A percentile compares a stretch with the other conserved stretches of the same genome.
Conservation (phyloP, 2,888 invertebrate genomes). For the Atethmia centrago region DNA sequence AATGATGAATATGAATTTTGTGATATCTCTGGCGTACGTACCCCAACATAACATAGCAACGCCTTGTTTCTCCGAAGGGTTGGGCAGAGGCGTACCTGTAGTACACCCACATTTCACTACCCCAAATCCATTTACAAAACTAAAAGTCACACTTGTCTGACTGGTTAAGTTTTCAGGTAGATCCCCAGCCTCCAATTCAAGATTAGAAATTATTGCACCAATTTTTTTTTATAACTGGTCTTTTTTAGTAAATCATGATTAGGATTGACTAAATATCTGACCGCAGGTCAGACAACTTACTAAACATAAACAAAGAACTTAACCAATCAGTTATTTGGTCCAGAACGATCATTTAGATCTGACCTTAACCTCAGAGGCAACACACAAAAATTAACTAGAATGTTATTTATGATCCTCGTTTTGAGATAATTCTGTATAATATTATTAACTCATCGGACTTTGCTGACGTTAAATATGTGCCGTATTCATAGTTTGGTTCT, state of each 20-base stretch:
- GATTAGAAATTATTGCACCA: neutral
- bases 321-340: constrained; percentile 81
- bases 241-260: neutral
- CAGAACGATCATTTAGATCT: constrained; percentile 81
- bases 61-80: neutral
- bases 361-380: constrained; percentile 80
- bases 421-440: constrained; percentile 80
- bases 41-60: neutral
- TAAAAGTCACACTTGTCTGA: neutral
- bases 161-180: neutral
- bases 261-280: neutral
- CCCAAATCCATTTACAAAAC: neutral
- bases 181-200: neutral
- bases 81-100: no score
- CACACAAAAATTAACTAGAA: constrained; percentile 81
- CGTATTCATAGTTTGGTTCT: constrained; percentile 69
- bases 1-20: no score
- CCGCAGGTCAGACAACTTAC: constrained; percentile 15
- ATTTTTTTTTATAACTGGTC: neutral
- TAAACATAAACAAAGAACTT: constrained; percentile 78
- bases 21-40: neutral
- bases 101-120: neutral
- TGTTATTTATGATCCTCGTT: constrained; percentile 80
- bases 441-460: constrained; percentile 82
- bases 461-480: constrained; percentile 71